Evolutionary conservation across 2,113 vertebrate species (phyloP).

Genomic region (Sporophila hypoxantha): DNA sequence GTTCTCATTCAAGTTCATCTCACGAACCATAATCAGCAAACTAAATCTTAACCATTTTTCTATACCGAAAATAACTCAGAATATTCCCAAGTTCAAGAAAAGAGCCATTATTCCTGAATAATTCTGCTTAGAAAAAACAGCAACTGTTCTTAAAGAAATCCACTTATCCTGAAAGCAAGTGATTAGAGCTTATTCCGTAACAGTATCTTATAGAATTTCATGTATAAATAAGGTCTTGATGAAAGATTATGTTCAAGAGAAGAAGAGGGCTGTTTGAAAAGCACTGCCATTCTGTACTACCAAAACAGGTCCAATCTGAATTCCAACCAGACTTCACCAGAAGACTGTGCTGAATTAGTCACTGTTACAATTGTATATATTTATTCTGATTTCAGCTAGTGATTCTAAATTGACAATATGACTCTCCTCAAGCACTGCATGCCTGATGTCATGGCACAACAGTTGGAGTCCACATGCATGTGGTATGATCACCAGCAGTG

Average conservation of each 20-base stretch:
- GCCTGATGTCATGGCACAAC: neutral
- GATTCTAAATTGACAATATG: neutral
- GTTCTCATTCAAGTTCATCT: neutral
- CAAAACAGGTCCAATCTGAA: neutral
- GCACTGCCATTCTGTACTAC: neutral
- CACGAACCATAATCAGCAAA: neutral
- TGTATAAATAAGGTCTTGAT: constrained; percentile 16
- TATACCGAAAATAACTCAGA: neutral
- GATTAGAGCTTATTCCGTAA: constrained; percentile 24
- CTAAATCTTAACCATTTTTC: neutral
- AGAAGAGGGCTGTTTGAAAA: constrained; percentile 16
- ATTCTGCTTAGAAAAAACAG: constrained; percentile 12
- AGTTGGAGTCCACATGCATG: constrained; percentile 3
- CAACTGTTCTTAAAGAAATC: constrained; percentile 25
- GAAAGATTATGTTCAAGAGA: constrained; percentile 19
- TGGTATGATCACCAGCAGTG: neutral
- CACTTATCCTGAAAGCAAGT: constrained; percentile 6
- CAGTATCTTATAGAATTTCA: constrained; percentile 1
- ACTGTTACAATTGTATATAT: neutral
- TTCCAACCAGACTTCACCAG: neutral
- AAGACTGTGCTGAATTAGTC: neutral
- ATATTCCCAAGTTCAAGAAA: neutral
- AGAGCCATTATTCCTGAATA: neutral
- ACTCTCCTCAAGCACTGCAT: neutral
- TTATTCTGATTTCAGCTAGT: neutral